Percentiles rank a stretch among this genome's conserved stretches.
Conservation (phyloP, 2,888 invertebrate species). For the Lutraria lutraria region DNA sequence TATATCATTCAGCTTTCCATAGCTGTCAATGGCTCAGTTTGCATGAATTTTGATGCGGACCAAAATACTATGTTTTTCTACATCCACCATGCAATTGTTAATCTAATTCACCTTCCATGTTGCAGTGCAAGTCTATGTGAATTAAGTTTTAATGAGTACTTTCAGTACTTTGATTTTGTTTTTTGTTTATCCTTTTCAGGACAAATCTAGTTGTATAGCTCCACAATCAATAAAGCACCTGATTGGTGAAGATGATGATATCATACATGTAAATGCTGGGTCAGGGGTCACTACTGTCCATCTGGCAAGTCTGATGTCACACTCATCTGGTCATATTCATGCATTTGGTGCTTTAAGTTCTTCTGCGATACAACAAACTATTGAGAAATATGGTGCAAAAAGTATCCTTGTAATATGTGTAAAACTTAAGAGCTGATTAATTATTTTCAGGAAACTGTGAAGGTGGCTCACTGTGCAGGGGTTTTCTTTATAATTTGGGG, state of each 20-base stretch:
- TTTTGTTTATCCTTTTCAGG: constrained; percentile 76
- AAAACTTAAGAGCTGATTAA: too few relatives aligned
- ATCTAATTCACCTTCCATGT: background rate
- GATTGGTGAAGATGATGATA: constrained; percentile 83
- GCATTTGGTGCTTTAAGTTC: constrained; percentile 79
- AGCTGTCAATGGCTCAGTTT: too few relatives aligned
- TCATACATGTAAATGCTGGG: constrained; percentile 85
- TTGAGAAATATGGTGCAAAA: constrained; percentile 82
- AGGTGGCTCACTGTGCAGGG: too few relatives aligned
- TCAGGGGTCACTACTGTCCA: constrained; percentile 84
- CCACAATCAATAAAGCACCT: constrained; percentile 83
- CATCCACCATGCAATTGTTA: too few relatives aligned
- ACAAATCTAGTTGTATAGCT: constrained; percentile 85
- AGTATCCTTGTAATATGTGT: constrained; percentile 77
- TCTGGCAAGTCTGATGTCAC: constrained; percentile 82
- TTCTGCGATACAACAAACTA: constrained; percentile 72
- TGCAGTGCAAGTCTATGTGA: too few relatives aligned
- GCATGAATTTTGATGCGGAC: too few relatives aligned
- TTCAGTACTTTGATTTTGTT: too few relatives aligned
- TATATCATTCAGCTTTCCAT: too few relatives aligned
- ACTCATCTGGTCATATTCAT: constrained; percentile 76
- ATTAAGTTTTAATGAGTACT: too few relatives aligned
- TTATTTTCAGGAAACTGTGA: background rate
- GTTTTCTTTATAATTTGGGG: too few relatives aligned
- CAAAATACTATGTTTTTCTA: too few relatives aligned